Evolutionary conservation across 2,113 vertebrate species (phyloP).

Genomic region (Corythornis madagascariensis): DNA sequence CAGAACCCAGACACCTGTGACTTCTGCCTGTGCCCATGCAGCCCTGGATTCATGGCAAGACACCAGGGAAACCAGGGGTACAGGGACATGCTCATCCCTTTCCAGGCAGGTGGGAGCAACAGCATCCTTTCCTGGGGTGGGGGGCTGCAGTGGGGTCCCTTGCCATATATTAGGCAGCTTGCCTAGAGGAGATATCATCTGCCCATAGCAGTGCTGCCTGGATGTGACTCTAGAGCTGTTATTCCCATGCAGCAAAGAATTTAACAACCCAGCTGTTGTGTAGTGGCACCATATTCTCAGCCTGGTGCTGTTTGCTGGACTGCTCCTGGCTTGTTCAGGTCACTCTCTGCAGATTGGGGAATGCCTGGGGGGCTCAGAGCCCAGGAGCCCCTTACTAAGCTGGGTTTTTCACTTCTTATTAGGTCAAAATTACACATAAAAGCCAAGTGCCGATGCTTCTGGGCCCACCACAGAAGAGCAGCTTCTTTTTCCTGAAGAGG

Average conservation of each 20-base stretch:
- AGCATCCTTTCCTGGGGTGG: neutral
- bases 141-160: neutral
- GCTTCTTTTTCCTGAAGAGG: constrained; percentile 91
- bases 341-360: neutral
- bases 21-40: fast-evolving
- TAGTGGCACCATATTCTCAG: neutral
- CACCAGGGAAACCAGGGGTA: fast-evolving
- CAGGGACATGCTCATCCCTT: fast-evolving
- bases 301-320: neutral
- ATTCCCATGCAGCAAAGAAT: neutral
- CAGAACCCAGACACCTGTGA: neutral
- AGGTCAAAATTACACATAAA: constrained; percentile 94
- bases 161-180: neutral
- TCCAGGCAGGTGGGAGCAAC: neutral
- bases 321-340: neutral
- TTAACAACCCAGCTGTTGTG: fast-evolving
- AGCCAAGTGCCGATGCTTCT: constrained; percentile 95
- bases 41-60: fast-evolving
- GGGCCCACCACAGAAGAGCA: constrained; percentile 90
- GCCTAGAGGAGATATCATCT: neutral
- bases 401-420: constrained; percentile 39
- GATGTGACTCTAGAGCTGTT: neutral
- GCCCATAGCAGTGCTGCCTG: neutral
- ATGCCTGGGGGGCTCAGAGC: neutral
- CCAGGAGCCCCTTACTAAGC: neutral